These are phyloP conservation scores for Ursus arctos DNA, from an alignment of 2,113 vertebrate genomes.

Conservation along the genomic window DNA sequence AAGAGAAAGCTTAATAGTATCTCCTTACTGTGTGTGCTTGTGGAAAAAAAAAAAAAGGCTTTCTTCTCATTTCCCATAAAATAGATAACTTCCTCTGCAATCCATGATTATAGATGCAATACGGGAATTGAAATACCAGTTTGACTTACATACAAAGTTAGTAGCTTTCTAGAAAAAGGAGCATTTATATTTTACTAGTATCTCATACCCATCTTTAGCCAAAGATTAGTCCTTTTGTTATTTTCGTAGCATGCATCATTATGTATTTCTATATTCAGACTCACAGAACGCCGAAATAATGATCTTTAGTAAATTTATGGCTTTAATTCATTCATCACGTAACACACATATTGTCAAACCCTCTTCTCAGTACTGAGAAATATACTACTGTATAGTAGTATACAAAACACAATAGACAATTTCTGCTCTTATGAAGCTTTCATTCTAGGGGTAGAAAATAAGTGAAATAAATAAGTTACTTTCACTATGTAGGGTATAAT, in stretches of 20 bases:
- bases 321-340: background rate
- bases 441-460: background rate
- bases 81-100: background rate
- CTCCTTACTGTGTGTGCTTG: background rate
- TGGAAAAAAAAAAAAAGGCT: background rate
- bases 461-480: background rate
- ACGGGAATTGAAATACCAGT: background rate
- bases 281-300: background rate
- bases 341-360: background rate
- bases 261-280: background rate
- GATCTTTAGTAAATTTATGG: background rate
- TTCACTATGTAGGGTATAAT: background rate
- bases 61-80: background rate
- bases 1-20: background rate
- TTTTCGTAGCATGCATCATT: background rate
- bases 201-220: background rate
- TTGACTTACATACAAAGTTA: background rate
- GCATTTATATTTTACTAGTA: background rate
- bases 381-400: background rate
- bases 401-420: background rate
- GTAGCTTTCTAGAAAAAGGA: constrained; percentile 2
- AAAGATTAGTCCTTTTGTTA: background rate
- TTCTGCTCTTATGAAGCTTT: background rate
- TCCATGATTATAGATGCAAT: background rate
- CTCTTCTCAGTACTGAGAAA: background rate